Percentiles rank a stretch among this genome's conserved stretches.
phyloP scores from a whole-genome alignment of 2,113 vertebrate species.

The Furnarius figulus region DNA sequence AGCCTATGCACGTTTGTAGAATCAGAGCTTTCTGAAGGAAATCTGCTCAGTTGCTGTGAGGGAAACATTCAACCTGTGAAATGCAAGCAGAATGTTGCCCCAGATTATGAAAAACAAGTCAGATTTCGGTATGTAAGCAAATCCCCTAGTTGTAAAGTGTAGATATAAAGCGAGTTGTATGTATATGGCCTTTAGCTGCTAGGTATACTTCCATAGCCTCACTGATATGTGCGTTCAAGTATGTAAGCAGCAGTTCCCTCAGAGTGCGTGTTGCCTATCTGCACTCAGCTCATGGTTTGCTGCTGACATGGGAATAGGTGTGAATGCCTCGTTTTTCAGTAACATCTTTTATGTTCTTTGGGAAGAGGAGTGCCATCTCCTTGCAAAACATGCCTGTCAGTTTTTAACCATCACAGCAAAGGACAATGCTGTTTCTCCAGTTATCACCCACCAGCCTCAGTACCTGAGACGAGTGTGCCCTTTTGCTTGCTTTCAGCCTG shows the following conservation, averaged over 20 bases:
- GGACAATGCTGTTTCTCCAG: neutral
- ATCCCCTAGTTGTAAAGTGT: neutral
- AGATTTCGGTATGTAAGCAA: neutral
- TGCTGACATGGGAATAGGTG: neutral
- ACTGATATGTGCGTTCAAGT: fast-evolving
- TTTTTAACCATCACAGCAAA: neutral
- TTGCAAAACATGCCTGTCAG: neutral
- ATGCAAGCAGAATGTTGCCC: neutral
- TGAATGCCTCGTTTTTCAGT: fast-evolving
- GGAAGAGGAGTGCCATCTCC: neutral
- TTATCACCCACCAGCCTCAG: neutral
- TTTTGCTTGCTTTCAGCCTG: neutral
- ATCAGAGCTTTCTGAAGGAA: neutral
- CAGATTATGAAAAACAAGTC: neutral
- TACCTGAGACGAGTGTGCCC: neutral
- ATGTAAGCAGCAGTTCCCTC: neutral
- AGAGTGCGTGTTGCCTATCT: neutral
- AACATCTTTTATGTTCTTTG: neutral
- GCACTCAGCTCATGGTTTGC: neutral
- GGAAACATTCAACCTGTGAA: neutral
- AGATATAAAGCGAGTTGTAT: neutral
- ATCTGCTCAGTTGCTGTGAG: neutral
- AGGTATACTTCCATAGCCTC: neutral
- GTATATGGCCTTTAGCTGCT: neutral
- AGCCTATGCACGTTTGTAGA: neutral